Conservation (phyloP, 2,888 invertebrate species). For the Plagodis pulveraria region DNA sequence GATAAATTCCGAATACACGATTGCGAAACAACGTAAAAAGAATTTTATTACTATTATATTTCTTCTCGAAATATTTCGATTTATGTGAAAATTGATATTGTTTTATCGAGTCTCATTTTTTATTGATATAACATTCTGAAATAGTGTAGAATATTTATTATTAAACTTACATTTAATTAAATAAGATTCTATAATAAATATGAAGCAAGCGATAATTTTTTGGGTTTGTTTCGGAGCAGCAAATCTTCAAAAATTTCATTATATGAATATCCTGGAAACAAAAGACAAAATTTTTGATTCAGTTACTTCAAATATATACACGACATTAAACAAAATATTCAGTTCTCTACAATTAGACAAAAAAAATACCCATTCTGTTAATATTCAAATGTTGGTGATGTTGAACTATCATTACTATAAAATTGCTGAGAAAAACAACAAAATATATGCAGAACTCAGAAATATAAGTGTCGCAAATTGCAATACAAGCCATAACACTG, state of each 20-base stretch:
- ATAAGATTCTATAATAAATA: conserved; percentile 17
- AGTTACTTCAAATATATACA: conserved; percentile 41
- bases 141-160: neutral
- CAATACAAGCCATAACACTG: conserved; percentile 22
- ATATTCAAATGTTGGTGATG: conserved; percentile 39
- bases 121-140: conserved; percentile 2
- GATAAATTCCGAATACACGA: conserved; percentile 9
- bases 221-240: conserved; percentile 24
- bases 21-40: conserved; percentile 1
- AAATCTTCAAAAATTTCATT: conserved; percentile 25
- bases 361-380: conserved; percentile 33
- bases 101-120: conserved; percentile 11
- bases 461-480: conserved; percentile 26
- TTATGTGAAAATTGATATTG: neutral
- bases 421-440: conserved; percentile 42
- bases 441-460: conserved; percentile 36
- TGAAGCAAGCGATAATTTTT: conserved; percentile 18
- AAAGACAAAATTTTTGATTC: conserved; percentile 40
- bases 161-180: neutral
- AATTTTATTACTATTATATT: conserved; percentile 11
- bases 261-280: conserved; percentile 25
- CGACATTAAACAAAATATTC: conserved; percentile 47
- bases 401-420: conserved; percentile 48
- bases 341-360: conserved; percentile 40
- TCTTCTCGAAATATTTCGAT: neutral